These are phyloP conservation scores for Drosophila prosaltans DNA, from an alignment of 1,140 invertebrate genomes.

Conservation along the genomic window DNA sequence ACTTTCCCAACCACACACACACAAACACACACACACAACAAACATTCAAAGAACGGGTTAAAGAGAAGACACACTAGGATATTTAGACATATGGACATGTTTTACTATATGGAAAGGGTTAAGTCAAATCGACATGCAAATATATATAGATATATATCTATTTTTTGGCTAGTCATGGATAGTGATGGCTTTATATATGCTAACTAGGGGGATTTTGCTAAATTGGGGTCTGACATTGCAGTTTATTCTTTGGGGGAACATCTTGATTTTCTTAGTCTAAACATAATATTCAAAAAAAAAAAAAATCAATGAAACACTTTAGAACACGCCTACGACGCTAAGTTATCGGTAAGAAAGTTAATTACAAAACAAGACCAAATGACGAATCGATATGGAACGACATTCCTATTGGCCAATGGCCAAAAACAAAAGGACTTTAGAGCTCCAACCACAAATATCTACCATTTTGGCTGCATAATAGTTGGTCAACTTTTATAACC, in stretches of 20 bases:
- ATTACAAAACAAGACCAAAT: slow-evolving; percentile 47
- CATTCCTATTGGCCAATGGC: slow-evolving; percentile 57
- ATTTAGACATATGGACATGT: not conserved
- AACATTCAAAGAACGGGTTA: slow-evolving; percentile 44
- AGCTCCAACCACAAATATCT: slow-evolving; percentile 18
- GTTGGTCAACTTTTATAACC: slow-evolving; percentile 64
- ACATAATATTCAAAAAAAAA: not conserved
- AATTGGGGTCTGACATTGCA: slow-evolving; percentile 48
- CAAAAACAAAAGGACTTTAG: slow-evolving; percentile 24
- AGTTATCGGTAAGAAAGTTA: slow-evolving; percentile 3
- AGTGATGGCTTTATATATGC: slow-evolving; percentile 62
- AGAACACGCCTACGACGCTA: slow-evolving; percentile 39
- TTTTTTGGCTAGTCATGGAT: slow-evolving; percentile 60
- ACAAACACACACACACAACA: not conserved
- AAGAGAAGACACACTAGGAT: slow-evolving; percentile 31
- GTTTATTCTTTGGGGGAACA: not conserved
- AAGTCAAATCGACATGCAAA: slow-evolving; percentile 31
- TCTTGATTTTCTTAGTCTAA: not conserved
- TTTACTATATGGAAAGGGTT: not conserved
- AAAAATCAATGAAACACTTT: not conserved
- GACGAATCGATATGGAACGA: slow-evolving; percentile 35
- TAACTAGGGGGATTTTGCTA: slow-evolving; percentile 9
- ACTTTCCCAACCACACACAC: slow-evolving; percentile 62
- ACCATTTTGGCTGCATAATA: slow-evolving; percentile 60
- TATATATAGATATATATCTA: slow-evolving; percentile 4